Evolutionary conservation across 1,140 invertebrate species (phyloP).

Genomic region (Aphaenogaster rudis): DNA sequence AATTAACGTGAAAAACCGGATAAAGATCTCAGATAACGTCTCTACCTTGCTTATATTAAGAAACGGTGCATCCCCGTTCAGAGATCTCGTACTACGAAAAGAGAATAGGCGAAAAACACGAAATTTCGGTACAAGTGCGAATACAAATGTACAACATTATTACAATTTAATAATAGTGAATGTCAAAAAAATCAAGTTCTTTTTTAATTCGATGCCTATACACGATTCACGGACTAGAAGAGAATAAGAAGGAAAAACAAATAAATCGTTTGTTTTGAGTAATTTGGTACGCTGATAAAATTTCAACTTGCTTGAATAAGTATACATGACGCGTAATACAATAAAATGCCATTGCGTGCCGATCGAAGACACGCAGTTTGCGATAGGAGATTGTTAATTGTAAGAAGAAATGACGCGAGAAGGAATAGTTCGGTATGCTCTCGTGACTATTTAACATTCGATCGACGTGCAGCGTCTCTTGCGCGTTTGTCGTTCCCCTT

Average conservation of each 20-base stretch:
- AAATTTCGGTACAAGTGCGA: background rate
- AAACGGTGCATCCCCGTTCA: background rate
- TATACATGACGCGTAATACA: background rate
- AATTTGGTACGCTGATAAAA: background rate
- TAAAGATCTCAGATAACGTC: no score
- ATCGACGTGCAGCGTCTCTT: conserved; percentile 16
- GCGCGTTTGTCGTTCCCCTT: background rate
- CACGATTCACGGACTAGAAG: background rate
- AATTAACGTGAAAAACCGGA: background rate
- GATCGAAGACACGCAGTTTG: background rate
- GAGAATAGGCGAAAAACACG: background rate
- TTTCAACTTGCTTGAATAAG: background rate
- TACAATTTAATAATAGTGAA: background rate
- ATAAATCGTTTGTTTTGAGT: background rate
- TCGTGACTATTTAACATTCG: conserved; percentile 52
- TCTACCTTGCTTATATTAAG: no score
- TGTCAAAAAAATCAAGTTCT: background rate
- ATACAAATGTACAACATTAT: background rate
- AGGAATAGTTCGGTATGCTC: background rate
- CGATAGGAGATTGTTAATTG: conserved; percentile 32
- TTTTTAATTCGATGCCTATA: background rate
- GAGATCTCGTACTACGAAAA: background rate
- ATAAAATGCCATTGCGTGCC: background rate
- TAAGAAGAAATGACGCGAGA: conserved; percentile 14
- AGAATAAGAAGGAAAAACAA: background rate